These are phyloP conservation scores for Drusus annulatus DNA, from an alignment of 1,140 invertebrate species.

Conservation along the genomic window DNA sequence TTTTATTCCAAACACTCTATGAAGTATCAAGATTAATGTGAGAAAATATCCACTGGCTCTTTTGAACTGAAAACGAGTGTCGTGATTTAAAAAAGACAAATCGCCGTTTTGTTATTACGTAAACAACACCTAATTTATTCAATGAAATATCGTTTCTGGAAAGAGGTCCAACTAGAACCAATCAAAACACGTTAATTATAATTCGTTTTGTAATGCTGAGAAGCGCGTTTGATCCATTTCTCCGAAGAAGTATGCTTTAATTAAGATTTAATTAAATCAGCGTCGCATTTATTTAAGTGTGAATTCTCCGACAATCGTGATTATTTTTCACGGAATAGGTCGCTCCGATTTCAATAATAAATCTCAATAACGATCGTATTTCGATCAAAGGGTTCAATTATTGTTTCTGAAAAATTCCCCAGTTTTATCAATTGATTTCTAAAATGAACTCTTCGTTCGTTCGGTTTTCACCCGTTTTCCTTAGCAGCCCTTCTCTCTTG, in stretches of 20 bases:
- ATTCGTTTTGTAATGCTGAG: too few species aligned
- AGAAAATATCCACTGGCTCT: too few species aligned
- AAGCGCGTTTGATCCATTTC: too few species aligned
- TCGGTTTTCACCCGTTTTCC: conserved; percentile 28
- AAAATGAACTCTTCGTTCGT: conserved; percentile 21
- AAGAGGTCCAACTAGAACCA: too few species aligned
- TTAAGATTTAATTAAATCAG: conserved; percentile 6
- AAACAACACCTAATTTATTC: too few species aligned
- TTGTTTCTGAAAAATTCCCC: conserved; percentile 32
- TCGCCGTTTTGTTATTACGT: too few species aligned
- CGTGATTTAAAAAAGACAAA: too few species aligned
- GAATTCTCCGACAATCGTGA: background rate
- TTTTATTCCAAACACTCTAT: too few species aligned
- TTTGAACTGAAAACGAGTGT: too few species aligned
- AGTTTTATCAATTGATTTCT: conserved; percentile 30
- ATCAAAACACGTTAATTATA: too few species aligned
- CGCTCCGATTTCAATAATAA: conserved; percentile 11
- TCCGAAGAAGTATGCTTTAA: background rate
- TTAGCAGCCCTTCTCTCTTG: background rate
- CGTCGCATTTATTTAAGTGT: background rate
- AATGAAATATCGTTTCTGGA: too few species aligned
- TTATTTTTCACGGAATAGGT: conserved; percentile 8
- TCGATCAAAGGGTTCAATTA: conserved; percentile 26
- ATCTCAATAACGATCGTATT: conserved; percentile 25
- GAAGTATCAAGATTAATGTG: too few species aligned